These are phyloP conservation scores for Mesorhabditis belari DNA, from an alignment of 2,888 invertebrate species.

Conservation along the genomic window DNA sequence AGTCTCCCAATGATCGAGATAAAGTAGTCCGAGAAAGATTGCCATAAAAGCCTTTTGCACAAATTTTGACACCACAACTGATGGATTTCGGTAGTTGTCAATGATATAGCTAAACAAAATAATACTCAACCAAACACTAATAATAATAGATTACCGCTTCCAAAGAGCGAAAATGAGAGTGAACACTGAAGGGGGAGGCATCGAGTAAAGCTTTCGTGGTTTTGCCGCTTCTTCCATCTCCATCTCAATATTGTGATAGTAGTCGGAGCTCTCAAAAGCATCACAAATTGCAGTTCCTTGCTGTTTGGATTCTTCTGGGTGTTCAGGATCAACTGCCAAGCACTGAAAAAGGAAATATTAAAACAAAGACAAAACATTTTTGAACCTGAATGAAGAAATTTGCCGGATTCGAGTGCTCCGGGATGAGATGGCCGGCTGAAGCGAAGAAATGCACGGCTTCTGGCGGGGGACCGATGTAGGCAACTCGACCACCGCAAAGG, in stretches of 20 bases:
- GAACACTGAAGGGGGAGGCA: background rate
- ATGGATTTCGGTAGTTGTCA: constrained; percentile 37
- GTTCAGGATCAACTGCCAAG: background rate
- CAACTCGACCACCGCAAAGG: constrained; percentile 84
- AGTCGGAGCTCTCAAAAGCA: background rate
- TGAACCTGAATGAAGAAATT: constrained; percentile 53
- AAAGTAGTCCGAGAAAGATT: constrained; percentile 73
- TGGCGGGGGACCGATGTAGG: constrained; percentile 70
- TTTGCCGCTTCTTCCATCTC: background rate
- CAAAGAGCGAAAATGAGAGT: background rate
- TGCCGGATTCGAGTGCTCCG: constrained; percentile 53
- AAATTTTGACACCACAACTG: constrained; percentile 34
- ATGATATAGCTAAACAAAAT: constrained; percentile 29
- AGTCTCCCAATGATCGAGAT: constrained; percentile 63
- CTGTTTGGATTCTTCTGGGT: background rate
- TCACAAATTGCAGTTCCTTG: background rate
- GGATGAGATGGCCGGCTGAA: constrained; percentile 33
- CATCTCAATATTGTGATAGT: background rate
- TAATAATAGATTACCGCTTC: no score
- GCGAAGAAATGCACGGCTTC: constrained; percentile 74
- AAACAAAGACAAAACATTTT: no score
- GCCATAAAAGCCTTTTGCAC: constrained; percentile 45
- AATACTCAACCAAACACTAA: no score
- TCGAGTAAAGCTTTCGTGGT: background rate
- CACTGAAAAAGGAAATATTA: background rate